phyloP scores from a whole-genome alignment of 2,113 vertebrate genomes.

The Cyanoramphus novaezelandiae region DNA sequence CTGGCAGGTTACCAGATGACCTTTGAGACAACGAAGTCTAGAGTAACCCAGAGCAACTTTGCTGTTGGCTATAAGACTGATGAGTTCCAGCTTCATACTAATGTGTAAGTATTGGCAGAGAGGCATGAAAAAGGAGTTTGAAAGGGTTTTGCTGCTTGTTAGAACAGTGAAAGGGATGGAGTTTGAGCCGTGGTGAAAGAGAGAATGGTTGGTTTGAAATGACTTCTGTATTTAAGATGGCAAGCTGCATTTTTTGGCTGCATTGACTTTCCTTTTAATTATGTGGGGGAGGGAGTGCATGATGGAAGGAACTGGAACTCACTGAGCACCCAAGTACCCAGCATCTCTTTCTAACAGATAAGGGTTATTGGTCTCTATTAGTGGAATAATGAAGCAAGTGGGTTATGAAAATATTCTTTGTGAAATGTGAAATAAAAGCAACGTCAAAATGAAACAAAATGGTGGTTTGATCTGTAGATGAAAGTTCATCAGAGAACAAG shows the following conservation, averaged over 20 bases:
- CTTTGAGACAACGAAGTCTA: constrained; percentile 91
- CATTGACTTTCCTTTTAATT: background rate
- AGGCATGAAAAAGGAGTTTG: background rate
- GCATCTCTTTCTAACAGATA: background rate
- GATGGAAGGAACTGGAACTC: background rate
- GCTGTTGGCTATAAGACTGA: constrained; percentile 95
- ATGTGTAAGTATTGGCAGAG: constrained; percentile 85
- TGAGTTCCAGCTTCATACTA: constrained; percentile 98
- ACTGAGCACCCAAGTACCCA: background rate
- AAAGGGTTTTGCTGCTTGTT: background rate
- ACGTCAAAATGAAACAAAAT: background rate
- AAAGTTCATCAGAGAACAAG: background rate
- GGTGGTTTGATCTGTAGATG: background rate
- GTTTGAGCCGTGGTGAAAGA: background rate
- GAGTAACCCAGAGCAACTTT: constrained; percentile 97
- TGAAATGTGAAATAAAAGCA: background rate
- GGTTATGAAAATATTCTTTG: background rate
- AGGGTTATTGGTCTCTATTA: background rate
- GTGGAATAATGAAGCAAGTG: background rate
- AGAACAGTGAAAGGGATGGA: background rate
- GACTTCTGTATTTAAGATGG: background rate
- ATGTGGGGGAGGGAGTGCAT: background rate
- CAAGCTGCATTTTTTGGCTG: background rate
- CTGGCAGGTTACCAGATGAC: constrained; percentile 96
- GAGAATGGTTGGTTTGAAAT: background rate